These are phyloP conservation scores for Crocuta crocuta DNA, from an alignment of 2,113 vertebrate genomes.

Conservation along the genomic window DNA sequence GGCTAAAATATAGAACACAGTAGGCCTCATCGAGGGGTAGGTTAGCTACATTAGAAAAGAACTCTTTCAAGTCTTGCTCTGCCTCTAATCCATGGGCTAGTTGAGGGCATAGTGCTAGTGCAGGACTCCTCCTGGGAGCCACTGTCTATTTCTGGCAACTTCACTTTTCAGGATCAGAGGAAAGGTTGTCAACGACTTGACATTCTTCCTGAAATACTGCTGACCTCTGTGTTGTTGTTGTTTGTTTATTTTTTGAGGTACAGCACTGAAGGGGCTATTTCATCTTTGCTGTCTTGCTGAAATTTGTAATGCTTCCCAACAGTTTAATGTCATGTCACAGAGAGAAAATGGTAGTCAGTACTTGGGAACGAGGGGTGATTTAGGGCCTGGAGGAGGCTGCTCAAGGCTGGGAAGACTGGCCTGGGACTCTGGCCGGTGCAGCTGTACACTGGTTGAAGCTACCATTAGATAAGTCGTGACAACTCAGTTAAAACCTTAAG, in stretches of 20 bases:
- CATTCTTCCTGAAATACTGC: background rate
- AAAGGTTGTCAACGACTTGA: background rate
- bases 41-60: background rate
- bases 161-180: background rate
- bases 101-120: background rate
- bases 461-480: background rate
- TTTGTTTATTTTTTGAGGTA: constrained; percentile 22
- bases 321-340: background rate
- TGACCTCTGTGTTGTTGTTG: background rate
- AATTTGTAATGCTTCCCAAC: background rate
- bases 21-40: background rate
- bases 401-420: background rate
- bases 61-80: background rate
- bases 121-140: background rate
- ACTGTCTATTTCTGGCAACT: background rate
- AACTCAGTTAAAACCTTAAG: background rate
- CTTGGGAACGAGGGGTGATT: background rate
- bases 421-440: background rate
- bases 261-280: background rate
- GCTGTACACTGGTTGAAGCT: background rate
- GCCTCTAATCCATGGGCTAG: background rate
- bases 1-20: background rate
- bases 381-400: background rate
- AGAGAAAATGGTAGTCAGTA: background rate
- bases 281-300: background rate